Percentiles rank a stretch among this genome's conserved stretches.
These are phyloP conservation scores for Pachyramphus minor DNA, from an alignment of 2,113 vertebrate species.

Conservation along the genomic window DNA sequence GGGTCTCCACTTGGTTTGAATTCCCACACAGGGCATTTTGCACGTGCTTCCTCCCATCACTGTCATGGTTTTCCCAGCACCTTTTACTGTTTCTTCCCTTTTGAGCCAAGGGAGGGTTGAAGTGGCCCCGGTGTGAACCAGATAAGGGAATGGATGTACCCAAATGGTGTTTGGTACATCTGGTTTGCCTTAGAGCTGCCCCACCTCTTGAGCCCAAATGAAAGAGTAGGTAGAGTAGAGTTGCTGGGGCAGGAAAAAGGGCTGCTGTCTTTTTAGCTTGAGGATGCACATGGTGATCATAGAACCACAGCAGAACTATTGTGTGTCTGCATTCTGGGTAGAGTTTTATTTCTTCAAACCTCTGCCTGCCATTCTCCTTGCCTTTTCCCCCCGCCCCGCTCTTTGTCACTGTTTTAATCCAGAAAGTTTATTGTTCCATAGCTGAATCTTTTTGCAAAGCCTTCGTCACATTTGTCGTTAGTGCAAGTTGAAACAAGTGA, in stretches of 20 bases:
- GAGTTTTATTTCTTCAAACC: not conserved
- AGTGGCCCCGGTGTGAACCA: not conserved
- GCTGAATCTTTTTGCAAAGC: not conserved
- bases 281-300: not conserved
- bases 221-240: not conserved
- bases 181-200: not conserved
- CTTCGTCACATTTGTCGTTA: not conserved
- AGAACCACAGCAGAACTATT: not conserved
- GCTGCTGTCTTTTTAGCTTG: not conserved
- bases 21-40: not conserved
- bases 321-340: not conserved
- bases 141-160: not conserved
- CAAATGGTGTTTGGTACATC: not conserved
- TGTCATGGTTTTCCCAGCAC: not conserved
- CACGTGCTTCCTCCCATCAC: not conserved
- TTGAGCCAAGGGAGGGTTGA: not conserved
- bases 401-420: not conserved
- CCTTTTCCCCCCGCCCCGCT: not conserved
- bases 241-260: not conserved
- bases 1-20: not conserved
- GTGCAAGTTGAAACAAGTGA: not conserved
- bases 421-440: not conserved
- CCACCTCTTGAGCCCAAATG: not conserved
- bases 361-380: not conserved
- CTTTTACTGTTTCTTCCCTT: not conserved